Evolutionary conservation across 2,113 vertebrate species (phyloP).

Genomic region (Fulmarus glacialis): DNA sequence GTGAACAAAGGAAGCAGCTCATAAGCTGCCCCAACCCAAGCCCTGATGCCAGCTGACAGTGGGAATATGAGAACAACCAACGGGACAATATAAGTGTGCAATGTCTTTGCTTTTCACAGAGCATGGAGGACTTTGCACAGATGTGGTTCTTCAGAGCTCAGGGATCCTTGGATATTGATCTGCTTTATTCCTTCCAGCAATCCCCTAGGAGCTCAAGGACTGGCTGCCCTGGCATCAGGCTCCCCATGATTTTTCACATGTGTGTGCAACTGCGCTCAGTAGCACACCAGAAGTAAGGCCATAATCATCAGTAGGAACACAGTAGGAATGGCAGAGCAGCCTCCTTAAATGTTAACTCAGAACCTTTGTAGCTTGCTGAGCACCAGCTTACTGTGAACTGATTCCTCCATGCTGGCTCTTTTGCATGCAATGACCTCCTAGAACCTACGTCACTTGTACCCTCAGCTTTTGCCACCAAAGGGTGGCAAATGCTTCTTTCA

Average conservation of each 20-base stretch:
- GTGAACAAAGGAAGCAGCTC: neutral
- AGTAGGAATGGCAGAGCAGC: neutral
- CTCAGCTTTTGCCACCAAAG: neutral
- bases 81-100: accelerated
- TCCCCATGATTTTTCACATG: neutral
- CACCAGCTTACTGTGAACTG: neutral
- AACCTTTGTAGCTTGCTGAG: neutral
- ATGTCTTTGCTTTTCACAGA: neutral
- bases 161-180: neutral
- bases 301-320: neutral
- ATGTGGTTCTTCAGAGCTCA: neutral
- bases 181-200: neutral
- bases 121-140: neutral
- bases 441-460: neutral
- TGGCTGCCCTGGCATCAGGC: neutral
- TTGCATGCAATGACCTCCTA: neutral
- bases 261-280: neutral
- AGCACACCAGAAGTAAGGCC: neutral
- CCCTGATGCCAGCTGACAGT: neutral
- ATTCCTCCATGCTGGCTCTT: neutral
- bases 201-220: neutral
- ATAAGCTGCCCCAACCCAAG: neutral
- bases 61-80: neutral
- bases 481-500: neutral
- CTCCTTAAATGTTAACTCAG: neutral